Evolutionary conservation across 2,888 invertebrate genomes (phyloP), one percentile per base, ranked within the genome.

Genomic region (Synanthedon tipuliformis): DNA sequence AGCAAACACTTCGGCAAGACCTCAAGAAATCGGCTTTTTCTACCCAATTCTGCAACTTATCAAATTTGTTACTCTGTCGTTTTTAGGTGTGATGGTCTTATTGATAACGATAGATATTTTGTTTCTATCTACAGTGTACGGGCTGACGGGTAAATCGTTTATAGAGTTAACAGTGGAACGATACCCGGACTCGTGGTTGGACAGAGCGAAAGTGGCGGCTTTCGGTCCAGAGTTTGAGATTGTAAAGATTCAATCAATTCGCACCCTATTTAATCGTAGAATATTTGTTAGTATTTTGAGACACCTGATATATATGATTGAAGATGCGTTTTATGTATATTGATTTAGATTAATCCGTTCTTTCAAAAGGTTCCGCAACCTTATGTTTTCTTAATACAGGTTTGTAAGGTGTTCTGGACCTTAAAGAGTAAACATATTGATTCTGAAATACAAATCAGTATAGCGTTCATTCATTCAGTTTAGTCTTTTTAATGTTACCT

Each of bases 221-320:
- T 74, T 79, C 51, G 82, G 84, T 1, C 63, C 74, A 0, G 64
- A 71, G 23, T 58, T 59, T 15, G 71, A 77, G 48, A 61, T 62
- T 0, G 68, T 83, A 8, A 64, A 61, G n/a, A 76, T 84, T 41
- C 54, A 65, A 27, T 75, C 75, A 2, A 53, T 81, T 1, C 60
- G 68, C 11, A 71, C 79, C 48, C 55, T 83, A 8, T 69, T 81
- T 50, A 56, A 66, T 52, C 64, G 65, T 4, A 58, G 66, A 3
- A 81, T 75, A 54, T 18, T 81, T n/a, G 60, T 76, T 3, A 68
- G 64, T 48, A 61, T 81, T 51, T 59, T 82, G 7, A 71, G 71
- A 56, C 70, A 74, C 61, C 48, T 73, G 13, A 10, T 45, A n/a
- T 45, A 45, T 45, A 45, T 3, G n/a, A 45, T 45, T 45, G 45